These are phyloP conservation scores for Todus mexicanus DNA, from an alignment of 2,797 vertebrate genomes.

Conservation along the genomic window DNA sequence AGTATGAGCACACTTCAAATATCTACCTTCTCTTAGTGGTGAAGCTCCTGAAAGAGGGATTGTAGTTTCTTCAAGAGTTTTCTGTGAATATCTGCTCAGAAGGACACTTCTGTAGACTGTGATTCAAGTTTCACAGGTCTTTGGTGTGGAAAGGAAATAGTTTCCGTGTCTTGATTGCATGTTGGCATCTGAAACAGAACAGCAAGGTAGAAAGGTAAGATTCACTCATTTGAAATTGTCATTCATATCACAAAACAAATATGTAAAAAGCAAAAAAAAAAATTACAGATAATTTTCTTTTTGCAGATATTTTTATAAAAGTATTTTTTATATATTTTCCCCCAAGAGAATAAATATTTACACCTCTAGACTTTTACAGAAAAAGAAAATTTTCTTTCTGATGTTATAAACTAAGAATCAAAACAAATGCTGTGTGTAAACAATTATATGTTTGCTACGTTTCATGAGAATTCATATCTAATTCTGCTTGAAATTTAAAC, in stretches of 20 bases:
- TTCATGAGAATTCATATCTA: not conserved
- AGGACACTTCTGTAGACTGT: not conserved
- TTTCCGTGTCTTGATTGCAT: not conserved
- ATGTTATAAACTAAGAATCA: not conserved
- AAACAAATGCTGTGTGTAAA: not conserved
- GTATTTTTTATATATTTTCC: not conserved
- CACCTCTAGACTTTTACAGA: not conserved
- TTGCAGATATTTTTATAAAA: not conserved
- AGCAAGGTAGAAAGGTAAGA: not conserved
- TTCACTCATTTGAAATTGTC: not conserved
- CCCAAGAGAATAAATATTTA: not conserved
- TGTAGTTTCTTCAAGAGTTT: not conserved
- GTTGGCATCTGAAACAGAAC: not conserved
- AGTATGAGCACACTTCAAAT: not conserved
- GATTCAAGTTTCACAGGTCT: not conserved
- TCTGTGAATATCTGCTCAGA: not conserved
- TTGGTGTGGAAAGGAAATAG: not conserved
- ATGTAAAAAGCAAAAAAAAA: not conserved
- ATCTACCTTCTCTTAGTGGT: not conserved
- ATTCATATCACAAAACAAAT: not conserved
- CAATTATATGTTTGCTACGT: not conserved
- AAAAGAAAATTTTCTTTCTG: too few species aligned
- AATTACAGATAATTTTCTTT: not conserved
- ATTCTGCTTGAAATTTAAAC: not conserved
- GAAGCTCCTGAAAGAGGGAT: not conserved